These are phyloP conservation scores for Cephus runcator DNA, from an alignment of 2,888 invertebrate species.

Conservation along the genomic window DNA sequence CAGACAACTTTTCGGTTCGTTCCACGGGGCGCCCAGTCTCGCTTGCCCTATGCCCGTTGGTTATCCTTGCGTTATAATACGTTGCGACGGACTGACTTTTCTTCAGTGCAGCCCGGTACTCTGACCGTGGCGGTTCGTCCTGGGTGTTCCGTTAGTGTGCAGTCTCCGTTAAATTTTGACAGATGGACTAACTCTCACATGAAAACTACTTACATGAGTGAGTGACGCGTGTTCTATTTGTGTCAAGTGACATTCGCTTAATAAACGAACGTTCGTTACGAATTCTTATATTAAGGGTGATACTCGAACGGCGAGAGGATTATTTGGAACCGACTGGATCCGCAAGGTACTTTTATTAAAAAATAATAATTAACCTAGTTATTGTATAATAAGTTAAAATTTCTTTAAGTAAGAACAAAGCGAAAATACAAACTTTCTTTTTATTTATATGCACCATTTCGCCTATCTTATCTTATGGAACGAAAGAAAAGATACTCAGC, in stretches of 20 bases:
- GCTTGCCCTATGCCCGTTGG: not conserved
- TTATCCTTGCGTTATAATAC: not conserved
- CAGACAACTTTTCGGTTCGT: not conserved
- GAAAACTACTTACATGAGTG: not conserved
- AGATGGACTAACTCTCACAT: not conserved
- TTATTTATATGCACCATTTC: not conserved
- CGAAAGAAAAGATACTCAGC: not conserved
- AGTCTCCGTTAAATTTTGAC: not conserved
- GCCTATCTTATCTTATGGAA: not conserved
- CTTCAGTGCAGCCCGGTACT: conserved; percentile 53
- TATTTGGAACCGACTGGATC: not conserved
- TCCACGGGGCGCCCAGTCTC: not conserved
- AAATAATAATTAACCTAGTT: not conserved
- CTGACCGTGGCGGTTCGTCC: conserved; percentile 43
- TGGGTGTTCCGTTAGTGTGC: conserved; percentile 12
- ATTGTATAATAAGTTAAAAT: not conserved
- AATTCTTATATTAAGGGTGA: not conserved
- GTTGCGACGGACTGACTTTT: conserved; percentile 10
- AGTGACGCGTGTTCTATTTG: not conserved
- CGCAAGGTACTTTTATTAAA: not conserved
- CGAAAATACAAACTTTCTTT: not conserved
- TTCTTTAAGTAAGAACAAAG: not conserved
- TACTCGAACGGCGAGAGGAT: not conserved
- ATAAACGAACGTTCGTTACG: not conserved
- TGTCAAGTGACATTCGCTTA: not conserved